Evolutionary conservation across 2,888 invertebrate species (phyloP).

Genomic region (Allolobophora icterica): DNA sequence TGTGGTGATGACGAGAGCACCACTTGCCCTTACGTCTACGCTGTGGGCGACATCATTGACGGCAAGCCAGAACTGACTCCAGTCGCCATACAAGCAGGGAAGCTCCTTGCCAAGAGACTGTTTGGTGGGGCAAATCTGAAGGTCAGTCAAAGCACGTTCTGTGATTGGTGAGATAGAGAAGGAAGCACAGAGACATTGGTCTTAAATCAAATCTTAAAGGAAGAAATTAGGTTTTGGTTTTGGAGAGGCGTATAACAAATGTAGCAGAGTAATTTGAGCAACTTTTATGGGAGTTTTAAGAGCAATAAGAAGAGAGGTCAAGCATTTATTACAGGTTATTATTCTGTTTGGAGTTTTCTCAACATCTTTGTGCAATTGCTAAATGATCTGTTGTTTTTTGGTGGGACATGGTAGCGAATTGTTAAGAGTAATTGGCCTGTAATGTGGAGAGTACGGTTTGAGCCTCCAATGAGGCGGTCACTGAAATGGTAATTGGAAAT

Average conservation of each 20-base stretch:
- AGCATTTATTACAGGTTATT: too few species aligned
- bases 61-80: conserved; percentile 68
- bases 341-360: too few species aligned
- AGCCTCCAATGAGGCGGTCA: too few species aligned
- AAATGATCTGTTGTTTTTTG: too few species aligned
- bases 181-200: neutral
- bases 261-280: neutral
- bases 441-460: too few species aligned
- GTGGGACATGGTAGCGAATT: too few species aligned
- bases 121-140: conserved; percentile 50
- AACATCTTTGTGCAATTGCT: too few species aligned
- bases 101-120: conserved; percentile 56
- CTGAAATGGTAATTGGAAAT: too few species aligned
- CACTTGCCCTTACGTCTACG: conserved; percentile 54
- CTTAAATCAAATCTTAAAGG: neutral
- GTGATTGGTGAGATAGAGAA: neutral
- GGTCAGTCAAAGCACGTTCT: conserved; percentile 34
- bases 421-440: too few species aligned
- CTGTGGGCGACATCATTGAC: conserved; percentile 74
- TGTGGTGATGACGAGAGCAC: conserved; percentile 51
- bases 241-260: neutral
- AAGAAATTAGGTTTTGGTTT: neutral
- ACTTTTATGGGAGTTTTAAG: neutral
- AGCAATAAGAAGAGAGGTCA: too few species aligned
- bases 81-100: conserved; percentile 60